Evolutionary conservation across 1,140 invertebrate species (phyloP), one percentile per base, ranked within the genome.

Genomic region (Drosophila nikananu): DNA sequence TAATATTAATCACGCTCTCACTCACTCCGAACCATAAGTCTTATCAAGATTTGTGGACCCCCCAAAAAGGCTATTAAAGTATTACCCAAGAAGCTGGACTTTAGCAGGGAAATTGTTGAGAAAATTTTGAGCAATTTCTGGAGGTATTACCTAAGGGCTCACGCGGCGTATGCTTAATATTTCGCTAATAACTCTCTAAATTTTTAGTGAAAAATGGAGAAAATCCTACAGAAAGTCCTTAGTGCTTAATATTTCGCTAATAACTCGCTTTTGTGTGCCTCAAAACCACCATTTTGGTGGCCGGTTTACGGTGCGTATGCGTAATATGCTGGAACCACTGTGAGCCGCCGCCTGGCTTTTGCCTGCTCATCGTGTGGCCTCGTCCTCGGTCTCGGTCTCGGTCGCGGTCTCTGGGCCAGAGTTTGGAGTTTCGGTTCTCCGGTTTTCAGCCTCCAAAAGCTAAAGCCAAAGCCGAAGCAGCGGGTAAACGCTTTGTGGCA

Each of bases 401-500:
- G 48, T 73, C 66, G 80, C 42, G 77, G 51, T 76, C 44, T 77
- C 42, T 54, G 42, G 32, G 30, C 39, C 8, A 35, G 21, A 32
- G 41, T 37, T 63, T 48, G 41, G 51, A 57, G 54, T 60, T 61
- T 77, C 59, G 62, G 54, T 65, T 49, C 42, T 58, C 49, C 32
- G 51, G 58, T 23, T 57, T 51, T 60, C 61, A 41, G 51, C 52
- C 13, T 13, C 23, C 51, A 51, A 32, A 27, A 52, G 49, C 5
- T n/a, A 52, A 8, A 54, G 52, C 7, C 58, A 57, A 61, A 39
- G 51, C 60, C 52, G 65, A 64, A 60, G 73, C 63, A 51, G 73
- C 73, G 79, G 81, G 83, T 80, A 87, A 87, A 86, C 83, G 77
- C 74, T 83, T 80, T 87, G 83, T 59, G 83, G 67, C 70, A 17